Conservation (phyloP, 2,888 invertebrate species). For the Agrotis segetum region DNA sequence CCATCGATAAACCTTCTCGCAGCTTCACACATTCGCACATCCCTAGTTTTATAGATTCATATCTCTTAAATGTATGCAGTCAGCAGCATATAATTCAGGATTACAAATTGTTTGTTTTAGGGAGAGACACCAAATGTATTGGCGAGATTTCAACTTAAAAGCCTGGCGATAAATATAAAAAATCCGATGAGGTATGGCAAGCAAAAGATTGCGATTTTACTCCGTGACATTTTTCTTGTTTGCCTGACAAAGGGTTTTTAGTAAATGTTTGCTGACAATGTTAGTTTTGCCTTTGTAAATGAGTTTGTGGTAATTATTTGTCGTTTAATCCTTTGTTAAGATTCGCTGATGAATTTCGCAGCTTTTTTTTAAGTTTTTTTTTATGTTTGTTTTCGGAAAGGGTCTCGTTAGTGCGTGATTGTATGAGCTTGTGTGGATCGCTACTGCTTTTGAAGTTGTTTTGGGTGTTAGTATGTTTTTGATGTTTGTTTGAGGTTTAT, state of each 20-base stretch:
- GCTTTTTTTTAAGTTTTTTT: conserved; percentile 16
- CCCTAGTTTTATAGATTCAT: conserved; percentile 88
- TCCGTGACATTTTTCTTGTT: conserved; percentile 80
- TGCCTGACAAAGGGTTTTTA: conserved; percentile 81
- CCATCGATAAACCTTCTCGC: conserved; percentile 39
- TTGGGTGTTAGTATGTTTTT: not conserved
- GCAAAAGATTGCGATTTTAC: conserved; percentile 75
- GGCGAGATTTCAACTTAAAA: conserved; percentile 89
- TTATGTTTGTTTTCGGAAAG: conserved; percentile 18
- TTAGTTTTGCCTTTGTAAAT: conserved; percentile 83
- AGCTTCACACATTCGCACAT: conserved; percentile 69
- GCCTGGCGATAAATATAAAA: conserved; percentile 87
- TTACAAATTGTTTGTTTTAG: conserved; percentile 91
- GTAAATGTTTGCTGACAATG: conserved; percentile 79
- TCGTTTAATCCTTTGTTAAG: conserved; percentile 70
- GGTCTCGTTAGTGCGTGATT: conserved; percentile 44
- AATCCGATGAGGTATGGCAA: conserved; percentile 84
- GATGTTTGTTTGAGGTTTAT: not conserved
- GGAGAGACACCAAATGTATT: conserved; percentile 88
- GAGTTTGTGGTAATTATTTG: conserved; percentile 83
- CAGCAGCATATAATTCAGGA: conserved; percentile 90
- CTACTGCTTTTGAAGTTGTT: conserved; percentile 32
- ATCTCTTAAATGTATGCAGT: conserved; percentile 91
- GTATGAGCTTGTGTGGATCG: conserved; percentile 18
- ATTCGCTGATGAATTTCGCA: conserved; percentile 59